Percentiles rank a stretch among this genome's conserved stretches.
Conservation (phyloP, 2,113 vertebrate genomes). For the human (Homo sapiens) region DNA sequence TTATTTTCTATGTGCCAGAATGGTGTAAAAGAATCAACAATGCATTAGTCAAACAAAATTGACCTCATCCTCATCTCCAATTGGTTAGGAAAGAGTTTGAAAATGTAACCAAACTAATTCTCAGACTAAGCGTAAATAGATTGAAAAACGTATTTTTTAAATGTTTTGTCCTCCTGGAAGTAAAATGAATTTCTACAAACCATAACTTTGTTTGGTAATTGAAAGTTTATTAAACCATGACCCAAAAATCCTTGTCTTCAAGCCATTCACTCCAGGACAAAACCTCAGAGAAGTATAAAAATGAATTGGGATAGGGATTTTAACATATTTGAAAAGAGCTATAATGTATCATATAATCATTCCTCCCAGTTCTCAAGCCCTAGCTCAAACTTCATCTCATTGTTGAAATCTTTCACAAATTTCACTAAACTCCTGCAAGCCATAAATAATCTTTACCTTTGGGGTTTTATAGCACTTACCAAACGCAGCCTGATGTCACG, state of each 20-base stretch:
- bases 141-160: background rate
- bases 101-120: conserved; percentile 33
- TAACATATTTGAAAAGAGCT: background rate
- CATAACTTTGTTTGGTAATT: background rate
- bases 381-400: background rate
- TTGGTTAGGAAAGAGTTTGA: background rate
- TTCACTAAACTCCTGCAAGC: background rate
- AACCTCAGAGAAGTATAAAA: background rate
- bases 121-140: background rate
- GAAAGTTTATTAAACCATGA: background rate
- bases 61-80: background rate
- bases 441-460: background rate
- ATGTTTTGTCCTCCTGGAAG: background rate
- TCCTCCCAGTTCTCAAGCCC: background rate
- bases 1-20: conserved; percentile 4
- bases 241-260: background rate
- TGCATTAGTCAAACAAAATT: conserved; percentile 48
- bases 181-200: background rate
- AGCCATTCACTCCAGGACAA: background rate
- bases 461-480: background rate
- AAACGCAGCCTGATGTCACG: background rate
- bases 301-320: background rate
- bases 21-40: conserved; percentile 44
- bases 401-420: background rate
- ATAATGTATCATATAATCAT: background rate